Evolutionary conservation across 2,797 vertebrate genomes (phyloP).

Genomic region (Yasuhikotakia modesta): DNA sequence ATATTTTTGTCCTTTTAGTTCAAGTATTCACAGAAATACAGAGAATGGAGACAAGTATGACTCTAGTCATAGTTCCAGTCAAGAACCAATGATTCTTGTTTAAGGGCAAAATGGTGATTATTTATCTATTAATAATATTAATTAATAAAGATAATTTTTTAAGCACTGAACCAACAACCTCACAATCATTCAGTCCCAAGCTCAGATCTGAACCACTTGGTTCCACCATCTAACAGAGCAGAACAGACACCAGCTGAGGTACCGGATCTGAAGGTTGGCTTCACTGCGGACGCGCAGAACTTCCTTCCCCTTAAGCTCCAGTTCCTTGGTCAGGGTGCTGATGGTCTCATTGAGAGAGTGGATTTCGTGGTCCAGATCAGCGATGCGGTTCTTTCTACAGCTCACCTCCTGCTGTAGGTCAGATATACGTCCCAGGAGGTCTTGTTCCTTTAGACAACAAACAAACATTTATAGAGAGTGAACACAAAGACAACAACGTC

Average conservation of each 20-base stretch:
- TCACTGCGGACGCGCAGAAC: constrained; percentile 93
- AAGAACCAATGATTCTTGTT: too few species aligned
- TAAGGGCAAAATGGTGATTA: background rate
- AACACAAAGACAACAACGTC: background rate
- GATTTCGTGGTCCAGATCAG: constrained; percentile 92
- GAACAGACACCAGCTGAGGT: background rate
- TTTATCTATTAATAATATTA: too few species aligned
- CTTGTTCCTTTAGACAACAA: constrained; percentile 80
- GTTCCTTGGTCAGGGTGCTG: constrained; percentile 89
- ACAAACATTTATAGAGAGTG: background rate
- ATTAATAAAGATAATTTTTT: too few species aligned
- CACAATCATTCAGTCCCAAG: background rate
- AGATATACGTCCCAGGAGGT: constrained; percentile 85
- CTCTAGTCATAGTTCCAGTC: too few species aligned
- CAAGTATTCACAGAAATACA: background rate
- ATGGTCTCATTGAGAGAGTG: constrained; percentile 93
- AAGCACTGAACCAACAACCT: background rate
- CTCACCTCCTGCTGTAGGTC: constrained; percentile 88
- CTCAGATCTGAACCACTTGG: background rate
- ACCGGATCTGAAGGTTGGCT: constrained; percentile 97
- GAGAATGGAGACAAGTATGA: too few species aligned
- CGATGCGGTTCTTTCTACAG: constrained; percentile 91
- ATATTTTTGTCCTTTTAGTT: background rate
- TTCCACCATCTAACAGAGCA: background rate
- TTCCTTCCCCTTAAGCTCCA: constrained; percentile 97